These are phyloP conservation scores for Eleginops maclovinus DNA, from an alignment of 2,113 vertebrate species.

Conservation along the genomic window DNA sequence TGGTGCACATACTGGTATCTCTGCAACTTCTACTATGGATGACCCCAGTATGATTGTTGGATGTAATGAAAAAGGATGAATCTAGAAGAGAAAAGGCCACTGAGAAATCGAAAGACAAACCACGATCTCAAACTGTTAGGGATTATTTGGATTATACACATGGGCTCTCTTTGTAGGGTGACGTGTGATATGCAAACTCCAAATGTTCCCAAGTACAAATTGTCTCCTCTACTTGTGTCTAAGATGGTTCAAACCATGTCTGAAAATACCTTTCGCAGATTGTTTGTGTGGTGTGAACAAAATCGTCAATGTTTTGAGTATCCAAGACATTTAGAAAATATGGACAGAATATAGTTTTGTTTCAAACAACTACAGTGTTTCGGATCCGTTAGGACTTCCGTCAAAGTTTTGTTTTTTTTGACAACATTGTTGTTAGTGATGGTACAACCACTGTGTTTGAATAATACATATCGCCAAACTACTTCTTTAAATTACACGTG, in stretches of 20 bases:
- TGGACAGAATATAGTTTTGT: too few relatives aligned
- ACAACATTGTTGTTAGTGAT: too few relatives aligned
- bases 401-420: too few relatives aligned
- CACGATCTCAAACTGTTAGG: not conserved
- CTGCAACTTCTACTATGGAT: conserved; percentile 4
- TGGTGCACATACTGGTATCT: not conserved
- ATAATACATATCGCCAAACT: too few relatives aligned
- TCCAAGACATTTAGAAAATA: too few relatives aligned
- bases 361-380: too few relatives aligned
- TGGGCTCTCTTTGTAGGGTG: not conserved
- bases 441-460: too few relatives aligned
- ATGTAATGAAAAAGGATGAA: not conserved
- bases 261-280: too few relatives aligned
- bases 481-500: too few relatives aligned
- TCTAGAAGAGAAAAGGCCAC: not conserved
- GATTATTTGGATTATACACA: not conserved
- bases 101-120: not conserved
- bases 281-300: too few relatives aligned
- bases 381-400: too few relatives aligned
- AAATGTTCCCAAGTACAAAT: not conserved
- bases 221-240: not conserved
- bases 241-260: not conserved
- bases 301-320: too few relatives aligned
- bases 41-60: not conserved
- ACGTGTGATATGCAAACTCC: not conserved